Base-by-base conservation (phyloP, 2,797 vertebrate genomes). In the Ciconia nigra region DNA sequence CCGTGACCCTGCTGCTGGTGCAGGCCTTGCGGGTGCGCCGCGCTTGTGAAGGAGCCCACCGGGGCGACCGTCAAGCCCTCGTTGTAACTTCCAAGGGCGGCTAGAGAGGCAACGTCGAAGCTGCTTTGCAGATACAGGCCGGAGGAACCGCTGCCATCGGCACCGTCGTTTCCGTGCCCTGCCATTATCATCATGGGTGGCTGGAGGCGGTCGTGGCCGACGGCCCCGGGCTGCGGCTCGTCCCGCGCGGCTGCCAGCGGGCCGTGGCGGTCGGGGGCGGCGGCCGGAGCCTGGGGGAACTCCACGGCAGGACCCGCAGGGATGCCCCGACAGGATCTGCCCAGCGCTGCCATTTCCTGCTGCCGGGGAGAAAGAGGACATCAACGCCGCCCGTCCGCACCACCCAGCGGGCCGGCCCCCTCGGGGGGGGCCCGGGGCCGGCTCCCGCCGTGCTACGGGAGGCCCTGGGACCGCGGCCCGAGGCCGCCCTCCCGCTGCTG, bases 301-400 rank as follows among this genome's bases (percentile, higher is more conserved):
- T 96, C 96, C n/a, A 85, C 24, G 31, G 91, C 79, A 6, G 91
- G 79, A 17, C 72, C 80, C 33, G 91, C 79, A 8, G 91, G 82
- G 54, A 96, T 49, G 17, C 93, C 91, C 59, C 44, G 92, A 9
- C 65, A 92, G 25, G 95, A 84, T 25, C 95, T 87, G 83, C 93
- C 85, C 47, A 97, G 78, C 31, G 95, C 93, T 37, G 97, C 96
- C 97, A 97, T 97, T 13, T 73, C 70, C 63, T 80, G 59, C 92
- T 11, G 81, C 39, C 29, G 24, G 52, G 39, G 3, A 73, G 24
- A 94, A 14, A 77, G 59, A 42, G 39, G 22, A 7, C 31, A 67
- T 96, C 80, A 90, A 33, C 54, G 22, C 54, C 41, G 46, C 37
- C 33, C 4, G 15, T 9, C 67, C 58, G 47, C 79, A 4, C 19